These are phyloP conservation scores for Raja brachyura DNA, from an alignment of 2,113 vertebrate species.

Conservation along the genomic window DNA sequence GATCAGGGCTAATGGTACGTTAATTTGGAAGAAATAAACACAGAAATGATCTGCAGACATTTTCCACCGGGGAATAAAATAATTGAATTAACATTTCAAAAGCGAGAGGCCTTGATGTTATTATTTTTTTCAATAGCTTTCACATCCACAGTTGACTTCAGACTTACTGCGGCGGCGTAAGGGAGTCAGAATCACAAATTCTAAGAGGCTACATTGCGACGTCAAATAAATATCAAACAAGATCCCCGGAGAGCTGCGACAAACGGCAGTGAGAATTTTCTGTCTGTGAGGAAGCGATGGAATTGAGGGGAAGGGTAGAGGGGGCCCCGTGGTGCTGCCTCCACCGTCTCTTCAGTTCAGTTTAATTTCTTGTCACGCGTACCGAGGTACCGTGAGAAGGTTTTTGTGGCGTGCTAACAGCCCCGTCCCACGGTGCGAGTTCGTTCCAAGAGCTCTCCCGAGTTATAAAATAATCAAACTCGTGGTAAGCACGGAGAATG, in stretches of 20 bases:
- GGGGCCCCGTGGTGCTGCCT: not conserved
- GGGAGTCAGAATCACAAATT: not conserved
- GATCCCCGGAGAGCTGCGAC: not conserved
- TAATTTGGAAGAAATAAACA: not conserved
- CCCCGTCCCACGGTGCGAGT: no score
- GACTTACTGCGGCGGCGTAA: not conserved
- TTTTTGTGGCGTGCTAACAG: no score
- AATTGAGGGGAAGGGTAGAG: not conserved
- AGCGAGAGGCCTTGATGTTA: constrained; percentile 23
- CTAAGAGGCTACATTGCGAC: not conserved
- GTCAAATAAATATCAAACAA: constrained; percentile 13
- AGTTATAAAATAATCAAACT: no score
- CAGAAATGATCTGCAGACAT: not conserved
- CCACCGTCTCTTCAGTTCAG: not conserved
- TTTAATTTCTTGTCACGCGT: no score
- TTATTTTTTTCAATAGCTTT: no score
- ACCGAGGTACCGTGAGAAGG: no score
- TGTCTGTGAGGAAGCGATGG: not conserved
- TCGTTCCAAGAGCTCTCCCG: no score
- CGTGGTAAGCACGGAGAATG: no score
- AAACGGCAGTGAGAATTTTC: not conserved
- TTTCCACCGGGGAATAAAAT: not conserved
- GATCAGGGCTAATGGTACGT: not conserved
- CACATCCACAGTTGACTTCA: no score
- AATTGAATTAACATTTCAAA: not conserved